Percentiles rank a stretch among this genome's conserved stretches.
phyloP scores from a whole-genome alignment of 2,113 vertebrate genomes.

The Heloderma charlesbogerti region DNA sequence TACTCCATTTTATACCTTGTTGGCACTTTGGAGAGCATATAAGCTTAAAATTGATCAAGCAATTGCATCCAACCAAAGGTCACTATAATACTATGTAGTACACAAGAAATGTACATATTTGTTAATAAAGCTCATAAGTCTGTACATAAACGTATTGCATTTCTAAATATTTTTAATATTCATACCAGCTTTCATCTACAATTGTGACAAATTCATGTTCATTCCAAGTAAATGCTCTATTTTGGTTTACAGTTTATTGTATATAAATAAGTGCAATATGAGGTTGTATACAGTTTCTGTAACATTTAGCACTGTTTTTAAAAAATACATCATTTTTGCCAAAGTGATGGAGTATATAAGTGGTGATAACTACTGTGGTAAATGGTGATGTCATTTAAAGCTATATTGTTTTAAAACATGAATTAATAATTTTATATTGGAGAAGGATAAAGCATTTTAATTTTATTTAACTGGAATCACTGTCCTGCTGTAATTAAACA shows the following conservation, averaged over 20 bases:
- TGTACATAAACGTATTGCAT: constrained; percentile 81
- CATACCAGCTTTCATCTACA: constrained; percentile 71
- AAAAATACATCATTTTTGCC: constrained; percentile 88
- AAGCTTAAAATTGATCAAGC: constrained; percentile 68
- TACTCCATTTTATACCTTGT: constrained; percentile 76
- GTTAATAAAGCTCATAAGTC: constrained; percentile 74
- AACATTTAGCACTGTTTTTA: constrained; percentile 92
- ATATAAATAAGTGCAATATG: constrained; percentile 96
- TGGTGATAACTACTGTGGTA: constrained; percentile 85
- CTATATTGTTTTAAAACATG: constrained; percentile 90
- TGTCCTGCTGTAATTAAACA: constrained; percentile 95
- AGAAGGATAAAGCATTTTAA: constrained; percentile 84
- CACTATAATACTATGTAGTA: constrained; percentile 67
- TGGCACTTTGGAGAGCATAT: constrained; percentile 64
- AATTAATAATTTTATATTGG: constrained; percentile 94
- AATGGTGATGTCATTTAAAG: constrained; percentile 85
- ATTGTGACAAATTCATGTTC: constrained; percentile 78
- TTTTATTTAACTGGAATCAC: constrained; percentile 97
- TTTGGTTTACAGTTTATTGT: constrained; percentile 84
- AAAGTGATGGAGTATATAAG: constrained; percentile 87
- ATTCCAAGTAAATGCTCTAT: constrained; percentile 73
- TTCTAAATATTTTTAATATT: constrained; percentile 85
- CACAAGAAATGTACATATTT: constrained; percentile 79
- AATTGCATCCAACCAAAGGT: constrained; percentile 79
- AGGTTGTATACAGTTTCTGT: constrained; percentile 91